Evolutionary conservation across 2,888 invertebrate species (phyloP), one percentile per base, ranked within the genome.

Genomic region (Cyaniris semiargus): DNA sequence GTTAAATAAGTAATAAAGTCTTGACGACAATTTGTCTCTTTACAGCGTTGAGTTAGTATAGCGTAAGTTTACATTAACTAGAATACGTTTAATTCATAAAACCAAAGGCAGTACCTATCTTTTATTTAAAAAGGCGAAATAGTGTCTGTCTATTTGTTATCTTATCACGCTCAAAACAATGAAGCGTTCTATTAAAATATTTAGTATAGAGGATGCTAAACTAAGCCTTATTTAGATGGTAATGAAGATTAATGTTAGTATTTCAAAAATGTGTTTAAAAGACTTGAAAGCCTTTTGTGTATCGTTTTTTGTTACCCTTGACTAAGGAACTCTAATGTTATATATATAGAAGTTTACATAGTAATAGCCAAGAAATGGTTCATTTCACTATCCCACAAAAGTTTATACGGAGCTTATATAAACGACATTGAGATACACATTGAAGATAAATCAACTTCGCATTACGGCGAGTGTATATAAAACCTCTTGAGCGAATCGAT

Each of bases 401-500:
- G 60, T 60, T 60, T 53, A 56, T 18, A n/a, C 31, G 53, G 44
- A 27, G 10, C 48, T 34, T 27, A 34, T 70, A n/a, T 38, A 48
- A 48, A 58, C 76, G 13, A 74, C 53, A 60, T 38, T 38, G 31
- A 58, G 13, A 21, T 66, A 79, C 44, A 76, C 71, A 76, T 77
- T 77, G 77, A 76, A 79, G 74, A 78, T 80, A 78, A 78, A 79
- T 80, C 78, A 78, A 81, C 78, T 79, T 77, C 76, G 76, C 77
- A 76, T 78, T 81, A 78, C 79, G 77, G 79, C 56, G 78, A 80
- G 76, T 44, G 77, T 78, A 78, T 81, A 79, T 80, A 76, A 77
- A 80, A 82, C 79, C 79, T 79, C 78, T 80, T 70, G 31, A 72
- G 78, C 74, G 79, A 78, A 81, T 79, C 77, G 79, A 78, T 79